These are phyloP conservation scores for Cyprinodon tularosa DNA, from an alignment of 2,113 vertebrate genomes.

Conservation along the genomic window DNA sequence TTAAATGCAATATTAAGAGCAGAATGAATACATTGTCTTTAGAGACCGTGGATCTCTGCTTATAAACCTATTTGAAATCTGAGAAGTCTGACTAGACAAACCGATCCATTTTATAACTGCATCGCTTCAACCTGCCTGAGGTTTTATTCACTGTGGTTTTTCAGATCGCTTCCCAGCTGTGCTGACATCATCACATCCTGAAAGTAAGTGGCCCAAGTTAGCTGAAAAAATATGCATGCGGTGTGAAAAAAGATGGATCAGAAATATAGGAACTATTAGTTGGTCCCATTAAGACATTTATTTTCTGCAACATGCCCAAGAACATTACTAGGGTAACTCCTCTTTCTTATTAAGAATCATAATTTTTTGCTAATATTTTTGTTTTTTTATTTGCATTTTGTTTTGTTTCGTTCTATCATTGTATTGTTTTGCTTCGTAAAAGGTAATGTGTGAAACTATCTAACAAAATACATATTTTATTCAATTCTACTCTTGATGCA, in stretches of 20 bases:
- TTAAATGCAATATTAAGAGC: background rate
- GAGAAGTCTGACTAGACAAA: background rate
- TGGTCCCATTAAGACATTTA: background rate
- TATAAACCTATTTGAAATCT: background rate
- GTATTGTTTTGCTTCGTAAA: background rate
- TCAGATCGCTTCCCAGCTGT: constrained; percentile 3
- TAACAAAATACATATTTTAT: background rate
- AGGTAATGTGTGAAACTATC: background rate
- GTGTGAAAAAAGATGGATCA: background rate
- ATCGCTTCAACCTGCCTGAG: background rate
- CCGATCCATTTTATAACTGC: background rate
- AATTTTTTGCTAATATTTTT: background rate
- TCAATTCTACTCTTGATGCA: constrained; percentile 15
- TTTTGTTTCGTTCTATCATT: background rate
- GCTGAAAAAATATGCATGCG: background rate
- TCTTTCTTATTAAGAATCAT: background rate
- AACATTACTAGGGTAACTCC: background rate
- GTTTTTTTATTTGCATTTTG: background rate
- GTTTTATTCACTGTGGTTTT: background rate
- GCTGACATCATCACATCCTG: constrained; percentile 19
- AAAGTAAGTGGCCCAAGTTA: constrained; percentile 5
- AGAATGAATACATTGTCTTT: background rate
- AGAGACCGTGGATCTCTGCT: background rate
- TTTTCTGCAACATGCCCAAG: too few relatives aligned
- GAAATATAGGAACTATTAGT: background rate